phyloP scores from a whole-genome alignment of 2,113 vertebrate genomes.

The Rostratula benghalensis region DNA sequence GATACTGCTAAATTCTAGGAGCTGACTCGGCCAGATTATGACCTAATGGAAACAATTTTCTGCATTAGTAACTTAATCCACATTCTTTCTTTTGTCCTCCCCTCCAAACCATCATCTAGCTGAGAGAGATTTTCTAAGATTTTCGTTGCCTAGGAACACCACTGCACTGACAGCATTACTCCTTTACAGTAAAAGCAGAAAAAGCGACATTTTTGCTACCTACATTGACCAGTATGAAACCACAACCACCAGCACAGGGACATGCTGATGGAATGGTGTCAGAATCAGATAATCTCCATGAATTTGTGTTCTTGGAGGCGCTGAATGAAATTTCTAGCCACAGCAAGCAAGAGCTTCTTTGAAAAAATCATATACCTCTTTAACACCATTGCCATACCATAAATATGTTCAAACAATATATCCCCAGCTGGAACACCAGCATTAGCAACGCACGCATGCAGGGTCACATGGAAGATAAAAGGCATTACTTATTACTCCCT shows the following conservation, averaged over 20 bases:
- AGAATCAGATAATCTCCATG: not conserved
- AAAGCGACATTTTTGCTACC: not conserved
- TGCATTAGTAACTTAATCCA: not conserved
- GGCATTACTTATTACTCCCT: not conserved
- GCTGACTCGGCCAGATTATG: not conserved
- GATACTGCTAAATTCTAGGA: not conserved
- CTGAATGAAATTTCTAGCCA: not conserved
- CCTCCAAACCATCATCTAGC: not conserved
- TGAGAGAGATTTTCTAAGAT: not conserved
- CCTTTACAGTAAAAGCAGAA: not conserved
- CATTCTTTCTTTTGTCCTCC: not conserved
- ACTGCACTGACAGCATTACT: not conserved
- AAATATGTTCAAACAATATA: not conserved
- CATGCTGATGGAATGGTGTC: not conserved
- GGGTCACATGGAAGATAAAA: not conserved
- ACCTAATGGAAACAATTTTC: constrained; percentile 3
- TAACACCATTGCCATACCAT: not conserved
- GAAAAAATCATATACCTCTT: not conserved
- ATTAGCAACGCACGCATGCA: not conserved
- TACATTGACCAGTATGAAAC: not conserved
- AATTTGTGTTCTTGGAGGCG: not conserved
- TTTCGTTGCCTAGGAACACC: not conserved
- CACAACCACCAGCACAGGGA: not conserved
- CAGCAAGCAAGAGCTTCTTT: not conserved
- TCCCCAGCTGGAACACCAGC: not conserved